A percentile compares a stretch with the other conserved stretches of the same genome.
Evolutionary conservation across 2,888 invertebrate genomes (phyloP).

Genomic region (Leptopilina drosophilae): DNA sequence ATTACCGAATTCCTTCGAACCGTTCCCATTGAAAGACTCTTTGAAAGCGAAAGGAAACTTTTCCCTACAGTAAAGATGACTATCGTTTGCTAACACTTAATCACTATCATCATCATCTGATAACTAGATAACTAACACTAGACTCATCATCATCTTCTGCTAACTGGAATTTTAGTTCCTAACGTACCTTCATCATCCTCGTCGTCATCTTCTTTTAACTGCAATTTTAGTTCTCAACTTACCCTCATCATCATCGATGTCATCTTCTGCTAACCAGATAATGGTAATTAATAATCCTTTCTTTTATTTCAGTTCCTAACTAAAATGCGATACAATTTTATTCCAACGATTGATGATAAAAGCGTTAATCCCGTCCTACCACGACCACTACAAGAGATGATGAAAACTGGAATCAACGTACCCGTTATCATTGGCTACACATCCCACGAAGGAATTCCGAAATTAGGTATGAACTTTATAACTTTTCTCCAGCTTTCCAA

Average conservation of each 20-base stretch:
- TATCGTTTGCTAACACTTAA: too few relatives aligned
- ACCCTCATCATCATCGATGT: too few relatives aligned
- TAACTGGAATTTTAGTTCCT: too few relatives aligned
- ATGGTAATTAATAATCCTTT: neutral
- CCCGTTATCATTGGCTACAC: constrained; percentile 78
- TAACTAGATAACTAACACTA: too few relatives aligned
- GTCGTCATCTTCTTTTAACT: too few relatives aligned
- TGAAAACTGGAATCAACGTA: constrained; percentile 74
- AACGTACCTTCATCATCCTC: too few relatives aligned
- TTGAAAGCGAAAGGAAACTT: constrained; percentile 60
- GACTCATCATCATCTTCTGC: too few relatives aligned
- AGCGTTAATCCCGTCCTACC: constrained; percentile 62
- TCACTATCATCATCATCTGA: too few relatives aligned
- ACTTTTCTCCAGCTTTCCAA: neutral
- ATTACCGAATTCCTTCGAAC: constrained; percentile 60
- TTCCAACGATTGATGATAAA: constrained; percentile 54
- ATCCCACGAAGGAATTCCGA: constrained; percentile 77
- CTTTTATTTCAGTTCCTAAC: neutral
- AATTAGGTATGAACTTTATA: constrained; percentile 50
- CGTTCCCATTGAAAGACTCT: constrained; percentile 64
- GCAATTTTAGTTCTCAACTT: too few relatives aligned
- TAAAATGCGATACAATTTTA: neutral
- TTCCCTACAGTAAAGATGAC: neutral
- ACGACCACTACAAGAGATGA: constrained; percentile 63
- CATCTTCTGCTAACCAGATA: neutral